A percentile compares a stretch with the other conserved stretches of the same genome.
Conservation (phyloP, 2,888 invertebrate species). For the Anaspis maculata region DNA sequence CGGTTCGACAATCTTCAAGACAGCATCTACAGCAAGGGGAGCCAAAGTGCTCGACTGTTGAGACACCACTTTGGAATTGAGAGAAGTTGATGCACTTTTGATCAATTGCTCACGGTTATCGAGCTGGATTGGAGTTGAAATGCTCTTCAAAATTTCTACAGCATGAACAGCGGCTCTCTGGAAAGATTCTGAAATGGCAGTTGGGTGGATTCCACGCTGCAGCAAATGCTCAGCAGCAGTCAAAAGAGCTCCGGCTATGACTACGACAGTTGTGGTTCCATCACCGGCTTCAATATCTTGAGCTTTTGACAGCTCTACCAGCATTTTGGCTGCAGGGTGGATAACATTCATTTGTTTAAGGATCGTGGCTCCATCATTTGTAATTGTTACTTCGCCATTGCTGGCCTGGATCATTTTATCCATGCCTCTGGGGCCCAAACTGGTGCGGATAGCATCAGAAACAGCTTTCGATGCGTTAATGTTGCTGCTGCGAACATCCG, state of each 20-base stretch:
- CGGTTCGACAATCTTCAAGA: constrained; percentile 73
- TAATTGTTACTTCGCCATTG: constrained; percentile 98
- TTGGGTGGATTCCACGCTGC: constrained; percentile 93
- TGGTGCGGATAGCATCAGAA: constrained; percentile 96
- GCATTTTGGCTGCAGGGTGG: constrained; percentile 98
- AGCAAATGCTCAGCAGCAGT: constrained; percentile 91
- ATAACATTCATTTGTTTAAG: constrained; percentile 97
- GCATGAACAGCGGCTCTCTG: constrained; percentile 75
- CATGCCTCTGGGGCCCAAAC: constrained; percentile 98
- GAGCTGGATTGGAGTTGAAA: constrained; percentile 82
- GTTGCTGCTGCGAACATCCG: constrained; percentile 89
- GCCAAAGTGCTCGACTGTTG: constrained; percentile 94
- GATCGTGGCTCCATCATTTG: constrained; percentile 99
- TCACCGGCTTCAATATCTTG: constrained; percentile 99
- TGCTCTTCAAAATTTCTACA: constrained; percentile 67
- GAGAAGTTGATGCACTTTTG: constrained; percentile 93
- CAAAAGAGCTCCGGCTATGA: constrained; percentile 91
- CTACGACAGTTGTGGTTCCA: constrained; percentile 97
- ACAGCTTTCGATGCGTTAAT: constrained; percentile 99
- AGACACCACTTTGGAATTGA: constrained; percentile 98
- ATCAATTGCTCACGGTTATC: constrained; percentile 78
- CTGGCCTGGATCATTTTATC: constrained; percentile 99
- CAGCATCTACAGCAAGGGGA: constrained; percentile 96
- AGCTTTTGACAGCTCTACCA: constrained; percentile 96
- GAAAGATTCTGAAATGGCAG: constrained; percentile 94